Conservation (phyloP, 2,113 vertebrate species). For the Hypanus sabinus region DNA sequence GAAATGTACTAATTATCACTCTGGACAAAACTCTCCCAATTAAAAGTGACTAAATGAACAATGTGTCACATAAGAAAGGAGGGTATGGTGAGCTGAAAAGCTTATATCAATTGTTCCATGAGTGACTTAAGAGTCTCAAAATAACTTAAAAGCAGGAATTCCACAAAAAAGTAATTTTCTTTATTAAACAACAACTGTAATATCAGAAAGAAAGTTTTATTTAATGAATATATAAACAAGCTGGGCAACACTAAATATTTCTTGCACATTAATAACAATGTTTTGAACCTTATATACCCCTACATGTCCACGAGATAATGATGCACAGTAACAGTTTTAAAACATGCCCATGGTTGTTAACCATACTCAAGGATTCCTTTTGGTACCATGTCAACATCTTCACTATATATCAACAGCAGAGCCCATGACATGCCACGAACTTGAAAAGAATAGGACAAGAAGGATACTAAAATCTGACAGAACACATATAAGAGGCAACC, state of each 20-base stretch:
- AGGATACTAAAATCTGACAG: conserved; percentile 55
- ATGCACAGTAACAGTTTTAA: conserved; percentile 68
- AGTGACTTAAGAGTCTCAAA: neutral
- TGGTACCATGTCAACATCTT: conserved; percentile 70
- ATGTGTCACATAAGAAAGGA: neutral
- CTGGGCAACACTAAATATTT: conserved; percentile 74
- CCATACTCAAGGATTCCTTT: conserved; percentile 53
- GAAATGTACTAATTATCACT: neutral
- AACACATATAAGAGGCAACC: conserved; percentile 44
- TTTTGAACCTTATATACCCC: conserved; percentile 60
- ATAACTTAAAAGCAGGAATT: neutral
- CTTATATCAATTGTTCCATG: neutral
- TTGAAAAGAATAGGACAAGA: conserved; percentile 68
- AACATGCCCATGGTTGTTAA: conserved; percentile 71
- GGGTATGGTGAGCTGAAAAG: neutral
- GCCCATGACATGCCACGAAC: conserved; percentile 77
- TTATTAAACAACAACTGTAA: conserved; percentile 48
- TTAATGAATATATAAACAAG: conserved; percentile 79
- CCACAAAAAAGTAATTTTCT: conserved; percentile 13
- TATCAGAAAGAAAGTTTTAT: conserved; percentile 84
- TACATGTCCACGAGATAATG: conserved; percentile 65
- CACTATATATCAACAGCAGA: conserved; percentile 70
- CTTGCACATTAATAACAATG: conserved; percentile 71
- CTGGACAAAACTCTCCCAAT: neutral
- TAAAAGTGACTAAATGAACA: neutral